Evolutionary conservation across 1,140 invertebrate species (phyloP).

Genomic region (Sinella curviseta): DNA sequence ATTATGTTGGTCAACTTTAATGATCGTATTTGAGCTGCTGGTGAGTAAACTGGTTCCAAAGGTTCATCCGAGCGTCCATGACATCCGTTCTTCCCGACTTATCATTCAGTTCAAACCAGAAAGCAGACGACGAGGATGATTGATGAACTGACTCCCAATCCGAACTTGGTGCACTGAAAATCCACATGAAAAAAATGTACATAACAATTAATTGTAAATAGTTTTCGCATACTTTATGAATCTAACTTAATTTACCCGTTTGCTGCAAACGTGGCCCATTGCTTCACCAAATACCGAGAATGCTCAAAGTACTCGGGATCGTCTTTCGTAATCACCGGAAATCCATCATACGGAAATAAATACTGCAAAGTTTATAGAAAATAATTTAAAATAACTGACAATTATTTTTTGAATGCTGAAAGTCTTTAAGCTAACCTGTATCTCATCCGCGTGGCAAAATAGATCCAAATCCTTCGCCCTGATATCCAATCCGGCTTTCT

Average conservation of each 20-base stretch:
- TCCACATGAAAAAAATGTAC: not conserved
- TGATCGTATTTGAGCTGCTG: not conserved
- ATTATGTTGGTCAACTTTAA: too few species aligned
- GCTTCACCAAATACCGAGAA: not conserved
- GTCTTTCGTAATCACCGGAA: not conserved
- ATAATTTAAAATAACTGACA: not conserved
- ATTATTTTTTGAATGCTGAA: not conserved
- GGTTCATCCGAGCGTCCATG: not conserved
- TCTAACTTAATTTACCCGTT: not conserved
- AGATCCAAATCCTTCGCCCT: not conserved
- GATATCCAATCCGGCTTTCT: not conserved
- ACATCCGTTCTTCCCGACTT: not conserved
- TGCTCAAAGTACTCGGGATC: not conserved
- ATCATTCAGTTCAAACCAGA: slow-evolving; percentile 8
- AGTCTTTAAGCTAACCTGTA: not conserved
- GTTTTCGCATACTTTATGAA: not conserved
- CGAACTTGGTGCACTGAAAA: too few species aligned
- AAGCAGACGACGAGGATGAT: not conserved
- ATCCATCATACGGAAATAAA: not conserved
- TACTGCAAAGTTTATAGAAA: not conserved
- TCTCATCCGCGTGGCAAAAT: not conserved
- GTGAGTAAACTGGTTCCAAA: slow-evolving; percentile 4
- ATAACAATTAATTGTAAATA: too few species aligned
- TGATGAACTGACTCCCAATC: not conserved
- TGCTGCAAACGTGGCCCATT: not conserved